phyloP scores from a whole-genome alignment of 2,113 vertebrate species.

The Lepus americanus region DNA sequence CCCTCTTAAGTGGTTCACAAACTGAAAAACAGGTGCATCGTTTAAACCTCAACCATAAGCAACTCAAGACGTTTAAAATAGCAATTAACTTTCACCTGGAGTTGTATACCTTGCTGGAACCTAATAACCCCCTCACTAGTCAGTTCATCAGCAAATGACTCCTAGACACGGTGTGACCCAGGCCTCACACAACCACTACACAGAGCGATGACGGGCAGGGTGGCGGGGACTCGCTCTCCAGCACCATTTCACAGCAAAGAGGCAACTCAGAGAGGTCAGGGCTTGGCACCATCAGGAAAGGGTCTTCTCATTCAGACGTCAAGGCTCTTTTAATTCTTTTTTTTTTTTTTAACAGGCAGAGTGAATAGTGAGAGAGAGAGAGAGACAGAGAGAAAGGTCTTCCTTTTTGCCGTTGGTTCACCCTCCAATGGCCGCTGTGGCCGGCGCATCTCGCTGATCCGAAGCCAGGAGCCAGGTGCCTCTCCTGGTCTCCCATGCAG shows the following conservation, averaged over 20 bases:
- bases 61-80: neutral
- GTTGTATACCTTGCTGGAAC: neutral
- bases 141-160: neutral
- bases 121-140: neutral
- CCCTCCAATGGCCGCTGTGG: no score
- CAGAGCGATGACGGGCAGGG: no score
- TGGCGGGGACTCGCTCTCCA: fast-evolving
- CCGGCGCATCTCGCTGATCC: no score
- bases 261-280: neutral
- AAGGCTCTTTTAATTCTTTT: neutral
- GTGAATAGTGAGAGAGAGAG: no score
- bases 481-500: no score
- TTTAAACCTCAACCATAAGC: conserved; percentile 18
- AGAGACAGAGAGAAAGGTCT: no score
- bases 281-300: neutral
- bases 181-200: neutral
- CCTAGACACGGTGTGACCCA: neutral
- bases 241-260: neutral
- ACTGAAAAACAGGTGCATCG: neutral
- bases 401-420: no score
- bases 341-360: no score
- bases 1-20: conserved; percentile 13
- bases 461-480: no score
- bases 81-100: neutral
- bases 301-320: neutral